These are phyloP conservation scores for Sclerurus mexicanus DNA, from an alignment of 2,113 vertebrate genomes.

Conservation along the genomic window DNA sequence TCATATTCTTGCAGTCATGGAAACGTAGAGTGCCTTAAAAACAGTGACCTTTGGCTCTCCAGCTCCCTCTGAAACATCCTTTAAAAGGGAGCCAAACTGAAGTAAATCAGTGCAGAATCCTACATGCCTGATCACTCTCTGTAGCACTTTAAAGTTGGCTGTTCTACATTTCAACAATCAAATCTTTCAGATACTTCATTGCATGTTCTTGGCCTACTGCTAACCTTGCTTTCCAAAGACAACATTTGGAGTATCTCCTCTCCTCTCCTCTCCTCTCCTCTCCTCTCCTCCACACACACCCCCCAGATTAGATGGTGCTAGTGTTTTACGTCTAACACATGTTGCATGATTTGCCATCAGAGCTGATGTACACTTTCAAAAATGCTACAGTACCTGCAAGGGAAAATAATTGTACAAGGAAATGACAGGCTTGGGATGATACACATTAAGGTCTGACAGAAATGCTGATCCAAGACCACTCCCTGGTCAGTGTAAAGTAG, in stretches of 20 bases:
- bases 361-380: not conserved
- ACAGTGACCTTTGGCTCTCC: conserved; percentile 18
- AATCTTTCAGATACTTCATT: not conserved
- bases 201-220: not conserved
- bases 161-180: not conserved
- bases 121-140: not conserved
- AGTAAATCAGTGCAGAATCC: not conserved
- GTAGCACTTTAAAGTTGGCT: not conserved
- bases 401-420: not conserved
- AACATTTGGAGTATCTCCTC: not conserved
- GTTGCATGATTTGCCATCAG: not conserved
- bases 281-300: not conserved
- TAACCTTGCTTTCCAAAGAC: not conserved
- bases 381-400: not conserved
- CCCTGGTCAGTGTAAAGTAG: not conserved
- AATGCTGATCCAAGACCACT: not conserved
- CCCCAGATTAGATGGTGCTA: not conserved
- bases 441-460: not conserved
- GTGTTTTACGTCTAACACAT: not conserved
- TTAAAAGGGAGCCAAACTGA: not conserved
- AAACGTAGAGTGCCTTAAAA: not conserved
- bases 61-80: not conserved
- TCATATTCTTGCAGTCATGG: conserved; percentile 60
- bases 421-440: not conserved
- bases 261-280: not conserved